Percentiles rank a stretch among this genome's conserved stretches.
Conservation (phyloP, 2,797 vertebrate genomes). For the Onychomys leucogaster region DNA sequence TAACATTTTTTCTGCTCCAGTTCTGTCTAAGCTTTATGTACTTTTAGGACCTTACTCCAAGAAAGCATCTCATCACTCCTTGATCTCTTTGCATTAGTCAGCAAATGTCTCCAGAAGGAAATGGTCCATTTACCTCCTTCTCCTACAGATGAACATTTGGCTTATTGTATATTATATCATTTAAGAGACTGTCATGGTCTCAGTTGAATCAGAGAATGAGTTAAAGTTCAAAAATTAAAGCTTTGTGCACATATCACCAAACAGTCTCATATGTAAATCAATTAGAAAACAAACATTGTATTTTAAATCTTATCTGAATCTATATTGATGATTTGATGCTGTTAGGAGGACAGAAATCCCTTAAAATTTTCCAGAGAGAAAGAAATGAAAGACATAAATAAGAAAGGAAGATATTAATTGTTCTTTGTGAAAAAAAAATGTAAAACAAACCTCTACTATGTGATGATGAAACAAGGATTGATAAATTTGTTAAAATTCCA, state of each 20-base stretch:
- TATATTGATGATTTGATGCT: neutral
- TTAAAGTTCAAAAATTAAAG: neutral
- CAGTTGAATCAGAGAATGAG: neutral
- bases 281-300: neutral
- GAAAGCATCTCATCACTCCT: neutral
- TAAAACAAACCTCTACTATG: neutral
- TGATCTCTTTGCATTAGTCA: neutral
- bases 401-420: neutral
- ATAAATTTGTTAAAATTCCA: neutral
- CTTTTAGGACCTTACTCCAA: neutral
- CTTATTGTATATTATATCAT: neutral
- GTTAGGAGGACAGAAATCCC: neutral
- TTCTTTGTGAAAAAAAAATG: neutral
- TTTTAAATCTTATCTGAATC: neutral
- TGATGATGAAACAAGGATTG: neutral
- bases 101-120: neutral
- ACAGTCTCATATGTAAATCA: neutral
- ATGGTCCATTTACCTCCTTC: neutral
- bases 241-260: neutral
- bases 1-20: neutral
- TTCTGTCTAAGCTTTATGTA: neutral
- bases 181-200: neutral
- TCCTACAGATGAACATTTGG: neutral
- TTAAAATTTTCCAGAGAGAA: neutral
- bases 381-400: neutral